Percentiles rank a stretch among this genome's conserved stretches.
These are phyloP conservation scores for Dromiciops gliroides DNA, from an alignment of 2,113 vertebrate species.

Conservation along the genomic window DNA sequence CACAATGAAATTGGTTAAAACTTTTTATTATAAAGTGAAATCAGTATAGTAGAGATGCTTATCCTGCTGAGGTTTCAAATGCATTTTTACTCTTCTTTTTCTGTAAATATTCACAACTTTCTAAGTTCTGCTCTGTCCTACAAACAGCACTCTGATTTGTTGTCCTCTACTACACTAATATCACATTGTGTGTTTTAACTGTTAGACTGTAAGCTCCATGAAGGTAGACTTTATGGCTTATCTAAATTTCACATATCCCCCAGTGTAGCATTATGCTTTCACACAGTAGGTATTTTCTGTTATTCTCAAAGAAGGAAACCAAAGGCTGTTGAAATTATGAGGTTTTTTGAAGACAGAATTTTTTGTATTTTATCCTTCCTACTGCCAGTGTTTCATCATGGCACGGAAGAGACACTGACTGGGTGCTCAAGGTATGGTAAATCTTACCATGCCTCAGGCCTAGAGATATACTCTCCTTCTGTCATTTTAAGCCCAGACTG, in stretches of 20 bases:
- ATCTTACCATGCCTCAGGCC: not conserved
- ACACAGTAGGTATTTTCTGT: not conserved
- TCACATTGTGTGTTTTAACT: not conserved
- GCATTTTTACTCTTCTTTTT: conserved; percentile 9
- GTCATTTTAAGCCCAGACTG: not conserved
- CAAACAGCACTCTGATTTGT: not conserved
- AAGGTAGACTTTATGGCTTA: not conserved
- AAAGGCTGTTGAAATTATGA: not conserved
- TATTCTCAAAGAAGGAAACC: conserved; percentile 29
- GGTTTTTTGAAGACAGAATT: not conserved
- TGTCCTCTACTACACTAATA: not conserved
- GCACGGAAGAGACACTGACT: not conserved
- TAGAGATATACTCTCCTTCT: not conserved
- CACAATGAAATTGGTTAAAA: not conserved
- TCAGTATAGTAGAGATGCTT: conserved; percentile 20
- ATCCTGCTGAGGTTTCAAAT: not conserved
- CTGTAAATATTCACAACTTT: conserved; percentile 33
- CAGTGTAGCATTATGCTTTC: not conserved
- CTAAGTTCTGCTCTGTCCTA: not conserved
- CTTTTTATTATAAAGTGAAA: conserved; percentile 44
- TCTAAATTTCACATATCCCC: not conserved
- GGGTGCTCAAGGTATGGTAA: not conserved
- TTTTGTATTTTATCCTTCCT: conserved; percentile 1
- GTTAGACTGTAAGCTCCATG: not conserved
- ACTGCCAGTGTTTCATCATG: not conserved